phyloP scores from a whole-genome alignment of 1,140 invertebrate genomes.

The Danaus melanippus region DNA sequence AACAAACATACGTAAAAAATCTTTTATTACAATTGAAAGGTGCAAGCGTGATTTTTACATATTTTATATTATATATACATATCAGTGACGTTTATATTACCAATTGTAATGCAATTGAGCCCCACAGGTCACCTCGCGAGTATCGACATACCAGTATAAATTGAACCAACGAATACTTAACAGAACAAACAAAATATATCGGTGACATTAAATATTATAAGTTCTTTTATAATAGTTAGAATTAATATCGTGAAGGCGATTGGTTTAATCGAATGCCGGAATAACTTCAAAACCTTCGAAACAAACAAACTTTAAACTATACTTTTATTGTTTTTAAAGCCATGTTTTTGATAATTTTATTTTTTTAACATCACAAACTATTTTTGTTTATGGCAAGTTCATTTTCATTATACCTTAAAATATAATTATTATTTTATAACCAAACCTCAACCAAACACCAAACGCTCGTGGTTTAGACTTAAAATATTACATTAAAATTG shows the following conservation, averaged over 20 bases:
- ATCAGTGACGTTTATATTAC: constrained; percentile 50
- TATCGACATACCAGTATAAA: constrained; percentile 28
- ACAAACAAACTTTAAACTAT: no score
- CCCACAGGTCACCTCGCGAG: constrained; percentile 47
- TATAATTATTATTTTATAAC: no score
- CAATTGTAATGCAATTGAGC: constrained; percentile 63
- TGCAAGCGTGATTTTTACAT: neutral
- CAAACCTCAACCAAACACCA: no score
- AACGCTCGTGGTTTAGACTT: neutral
- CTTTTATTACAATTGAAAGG: constrained; percentile 2
- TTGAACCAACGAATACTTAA: constrained; percentile 30
- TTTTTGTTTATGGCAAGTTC: no score
- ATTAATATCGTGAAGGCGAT: constrained; percentile 25
- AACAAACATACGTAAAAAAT: neutral
- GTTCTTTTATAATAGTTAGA: constrained; percentile 28
- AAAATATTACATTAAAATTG: no score
- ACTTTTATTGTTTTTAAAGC: no score
- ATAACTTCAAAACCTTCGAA: constrained; percentile 37
- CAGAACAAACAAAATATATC: constrained; percentile 17
- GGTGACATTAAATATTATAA: constrained; percentile 7
- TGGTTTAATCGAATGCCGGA: constrained; percentile 24
- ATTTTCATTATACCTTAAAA: no score
- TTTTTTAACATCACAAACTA: no score
- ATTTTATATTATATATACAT: constrained; percentile 43
- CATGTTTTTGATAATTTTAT: no score